A percentile compares a stretch with the other conserved stretches of the same genome.
phyloP scores from a whole-genome alignment of 2,797 vertebrate genomes.

The Nyctibius grandis region DNA sequence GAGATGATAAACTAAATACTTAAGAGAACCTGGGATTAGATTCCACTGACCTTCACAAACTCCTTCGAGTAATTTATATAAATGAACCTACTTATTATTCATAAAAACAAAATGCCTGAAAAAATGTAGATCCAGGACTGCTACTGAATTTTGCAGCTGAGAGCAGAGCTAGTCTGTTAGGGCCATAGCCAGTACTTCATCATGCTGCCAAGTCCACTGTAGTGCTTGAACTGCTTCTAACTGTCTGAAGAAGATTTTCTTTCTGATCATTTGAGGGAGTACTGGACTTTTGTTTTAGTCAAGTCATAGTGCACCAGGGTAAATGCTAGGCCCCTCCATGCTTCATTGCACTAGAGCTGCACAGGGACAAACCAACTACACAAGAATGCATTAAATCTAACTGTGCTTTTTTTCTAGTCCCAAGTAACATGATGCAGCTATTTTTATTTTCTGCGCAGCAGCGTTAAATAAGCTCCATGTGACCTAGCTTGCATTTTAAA shows the following conservation, averaged over 20 bases:
- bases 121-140: background rate
- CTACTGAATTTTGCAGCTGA: background rate
- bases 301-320: background rate
- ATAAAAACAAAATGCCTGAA: background rate
- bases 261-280: background rate
- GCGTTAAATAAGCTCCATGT: background rate
- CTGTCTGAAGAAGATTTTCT: background rate
- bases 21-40: slow-evolving; percentile 45
- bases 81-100: slow-evolving; percentile 16
- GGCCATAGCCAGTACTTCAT: background rate
- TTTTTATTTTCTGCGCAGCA: slow-evolving; percentile 15
- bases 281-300: background rate
- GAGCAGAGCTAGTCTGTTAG: background rate
- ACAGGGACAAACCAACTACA: background rate
- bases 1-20: slow-evolving; percentile 59
- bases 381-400: background rate
- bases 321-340: background rate
- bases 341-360: background rate
- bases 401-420: background rate
- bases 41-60: slow-evolving; percentile 32
- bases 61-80: slow-evolving; percentile 36
- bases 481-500: background rate
- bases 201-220: background rate
- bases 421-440: background rate
- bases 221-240: background rate